Evolutionary conservation across 1,140 invertebrate genomes (phyloP).

Genomic region (Drosophila nikananu): DNA sequence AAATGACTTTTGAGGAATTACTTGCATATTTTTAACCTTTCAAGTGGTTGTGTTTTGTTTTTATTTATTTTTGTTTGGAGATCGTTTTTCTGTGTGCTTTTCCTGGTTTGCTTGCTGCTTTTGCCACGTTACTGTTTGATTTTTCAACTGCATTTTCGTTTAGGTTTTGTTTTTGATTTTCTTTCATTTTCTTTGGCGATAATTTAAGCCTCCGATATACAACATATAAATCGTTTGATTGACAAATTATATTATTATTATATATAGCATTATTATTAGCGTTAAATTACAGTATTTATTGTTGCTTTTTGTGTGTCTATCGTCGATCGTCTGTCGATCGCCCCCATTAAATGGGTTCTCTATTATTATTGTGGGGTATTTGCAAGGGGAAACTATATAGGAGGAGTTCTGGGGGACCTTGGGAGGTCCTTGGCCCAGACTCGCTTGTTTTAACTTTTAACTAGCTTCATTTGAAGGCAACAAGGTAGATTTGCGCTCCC

Average conservation of each 20-base stretch:
- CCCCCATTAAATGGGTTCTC: constrained; percentile 11
- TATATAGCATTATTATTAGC: constrained; percentile 44
- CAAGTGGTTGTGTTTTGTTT: constrained; percentile 40
- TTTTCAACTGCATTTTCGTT: constrained; percentile 55
- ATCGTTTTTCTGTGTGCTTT: constrained; percentile 63
- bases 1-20: constrained; percentile 49
- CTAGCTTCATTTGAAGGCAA: constrained; percentile 85
- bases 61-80: constrained; percentile 59
- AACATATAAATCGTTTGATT: constrained; percentile 78
- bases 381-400: constrained; percentile 29
- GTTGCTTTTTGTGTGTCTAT: constrained; percentile 62
- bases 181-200: constrained; percentile 81
- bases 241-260: constrained; percentile 72
- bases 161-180: constrained; percentile 46
- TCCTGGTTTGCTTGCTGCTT: constrained; percentile 34
- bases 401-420: constrained; percentile 36
- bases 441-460: constrained; percentile 60
- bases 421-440: constrained; percentile 34
- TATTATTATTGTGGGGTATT: constrained; percentile 19
- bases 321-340: constrained; percentile 36
- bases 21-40: constrained; percentile 54
- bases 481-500: constrained; percentile 80
- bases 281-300: constrained; percentile 54
- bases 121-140: constrained; percentile 21
- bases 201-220: constrained; percentile 85